Base-by-base conservation (phyloP, 2,113 vertebrate species). In the Solea solea region DNA sequence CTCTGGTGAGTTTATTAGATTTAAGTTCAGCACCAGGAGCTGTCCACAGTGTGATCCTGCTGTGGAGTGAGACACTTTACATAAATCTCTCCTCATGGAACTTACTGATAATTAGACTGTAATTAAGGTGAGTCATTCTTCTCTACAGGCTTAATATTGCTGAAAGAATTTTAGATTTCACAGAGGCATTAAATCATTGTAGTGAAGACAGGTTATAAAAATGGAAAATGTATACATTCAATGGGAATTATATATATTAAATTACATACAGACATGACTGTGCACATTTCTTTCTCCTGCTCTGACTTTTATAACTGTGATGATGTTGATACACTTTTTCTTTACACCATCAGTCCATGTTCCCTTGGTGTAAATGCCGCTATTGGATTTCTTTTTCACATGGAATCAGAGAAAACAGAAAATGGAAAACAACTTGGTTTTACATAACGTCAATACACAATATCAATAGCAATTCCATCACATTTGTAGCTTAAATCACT, bases 21-120 rank as follows among this genome's bases (percentile, higher is more conserved):
- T 40, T 63, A 27, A 39, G 49, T 63, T 64, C 61, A 64, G 48
- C 61, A 64, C 61, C 15, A 0, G 61, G 48, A 64, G 65, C 70
- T 74, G 59, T 80, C 64, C 70, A 69, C 42, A 48, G 39, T 28
- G 1, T 11, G 46, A 64, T 25, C 27, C n/a, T 13, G 28, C 7
- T 28, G 39, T 52, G 25, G 25, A 44, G 34, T 21, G 25, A 56
- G 8, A 65, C 15, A 54, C 1, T 59, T n/a, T 14, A 39, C 9
- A 46, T 25, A 0, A 28, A 8, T 60, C 13, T 54, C 21, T 58
- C 10, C 9, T 48, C 9, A 45, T 65, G 46, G 40, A 68, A 49
- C 9, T 52, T 10, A 7, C 27, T 48, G 16, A 61, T 54, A 10
- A 46, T 51, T 25, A 50, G 10, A 61, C 27, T 3, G 3, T 54